These are phyloP conservation scores for Gobio occitaniae DNA, from an alignment of 2,797 vertebrate species.

Conservation along the genomic window DNA sequence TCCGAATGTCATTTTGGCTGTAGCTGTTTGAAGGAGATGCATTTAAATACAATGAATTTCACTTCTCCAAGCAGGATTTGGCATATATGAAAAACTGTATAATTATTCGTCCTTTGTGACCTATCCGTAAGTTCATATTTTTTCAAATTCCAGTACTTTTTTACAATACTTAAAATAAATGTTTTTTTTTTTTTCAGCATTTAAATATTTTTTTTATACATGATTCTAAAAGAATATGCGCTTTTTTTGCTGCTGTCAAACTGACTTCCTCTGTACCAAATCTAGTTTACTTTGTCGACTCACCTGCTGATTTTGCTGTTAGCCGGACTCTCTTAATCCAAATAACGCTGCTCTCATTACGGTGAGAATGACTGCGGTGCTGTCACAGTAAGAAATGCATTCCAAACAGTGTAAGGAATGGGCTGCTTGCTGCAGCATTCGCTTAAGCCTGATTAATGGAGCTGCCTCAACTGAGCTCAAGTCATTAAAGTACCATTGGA, in stretches of 20 bases:
- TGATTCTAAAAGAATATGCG: background rate
- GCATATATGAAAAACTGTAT: background rate
- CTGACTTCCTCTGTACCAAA: constrained; percentile 23
- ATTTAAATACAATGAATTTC: background rate
- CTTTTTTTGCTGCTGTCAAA: background rate
- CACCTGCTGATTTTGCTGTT: constrained; percentile 42
- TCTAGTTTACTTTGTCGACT: constrained; percentile 15
- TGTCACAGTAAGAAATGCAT: constrained; percentile 50
- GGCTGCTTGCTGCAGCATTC: constrained; percentile 63
- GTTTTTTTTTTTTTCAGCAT: background rate
- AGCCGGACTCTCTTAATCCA: constrained; percentile 50
- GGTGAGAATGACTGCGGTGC: constrained; percentile 39
- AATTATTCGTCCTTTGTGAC: background rate
- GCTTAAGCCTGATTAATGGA: constrained; percentile 81
- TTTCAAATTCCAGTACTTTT: background rate
- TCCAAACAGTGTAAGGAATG: constrained; percentile 46
- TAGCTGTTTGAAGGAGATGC: background rate
- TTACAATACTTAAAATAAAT: too few species aligned
- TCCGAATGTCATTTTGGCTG: background rate
- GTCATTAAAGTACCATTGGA: constrained; percentile 81
- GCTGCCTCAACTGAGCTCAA: constrained; percentile 74
- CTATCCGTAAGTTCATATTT: background rate
- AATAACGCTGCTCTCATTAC: constrained; percentile 54
- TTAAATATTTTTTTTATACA: background rate
- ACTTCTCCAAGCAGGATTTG: background rate